phyloP scores from a whole-genome alignment of 1,140 invertebrate genomes.

The Drosophila nikananu region DNA sequence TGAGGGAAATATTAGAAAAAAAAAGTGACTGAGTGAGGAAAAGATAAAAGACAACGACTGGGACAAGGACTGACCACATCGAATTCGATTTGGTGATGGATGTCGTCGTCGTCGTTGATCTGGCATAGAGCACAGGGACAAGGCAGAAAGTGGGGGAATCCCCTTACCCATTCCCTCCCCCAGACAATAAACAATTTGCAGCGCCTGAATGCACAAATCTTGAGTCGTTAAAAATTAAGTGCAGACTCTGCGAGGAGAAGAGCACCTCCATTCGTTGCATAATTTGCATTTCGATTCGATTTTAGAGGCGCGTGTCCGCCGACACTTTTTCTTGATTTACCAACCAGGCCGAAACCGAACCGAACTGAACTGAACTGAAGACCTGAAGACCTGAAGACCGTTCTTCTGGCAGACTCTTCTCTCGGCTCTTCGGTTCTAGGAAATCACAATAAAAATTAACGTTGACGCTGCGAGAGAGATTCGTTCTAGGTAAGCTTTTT shows the following conservation, averaged over 20 bases:
- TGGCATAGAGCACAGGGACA: slow-evolving; percentile 23
- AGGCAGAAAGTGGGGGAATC: slow-evolving; percentile 26
- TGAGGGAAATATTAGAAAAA: background rate
- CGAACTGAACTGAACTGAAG: slow-evolving; percentile 7
- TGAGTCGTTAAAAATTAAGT: slow-evolving; percentile 80
- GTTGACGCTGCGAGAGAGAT: slow-evolving; percentile 59
- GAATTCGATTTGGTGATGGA: slow-evolving; percentile 76
- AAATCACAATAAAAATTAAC: slow-evolving; percentile 84
- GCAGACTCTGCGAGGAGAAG: slow-evolving; percentile 27
- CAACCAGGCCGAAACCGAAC: slow-evolving; percentile 50
- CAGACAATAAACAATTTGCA: slow-evolving; percentile 83
- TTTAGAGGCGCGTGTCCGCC: slow-evolving; percentile 83
- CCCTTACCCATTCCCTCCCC: slow-evolving; percentile 15
- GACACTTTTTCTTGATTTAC: slow-evolving; percentile 84
- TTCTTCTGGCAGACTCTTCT: background rate
- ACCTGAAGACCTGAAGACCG: background rate
- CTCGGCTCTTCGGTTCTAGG: slow-evolving; percentile 64
- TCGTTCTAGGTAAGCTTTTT: slow-evolving; percentile 77
- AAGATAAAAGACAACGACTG: slow-evolving; percentile 29
- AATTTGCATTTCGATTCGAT: slow-evolving; percentile 84
- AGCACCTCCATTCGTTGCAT: slow-evolving; percentile 57
- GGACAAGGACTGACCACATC: slow-evolving; percentile 63
- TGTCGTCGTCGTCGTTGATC: slow-evolving; percentile 9
- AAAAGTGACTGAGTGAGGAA: background rate
- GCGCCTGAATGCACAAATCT: slow-evolving; percentile 83